Conservation (phyloP, 2,797 vertebrate species). For the Oceanodroma leucorhoa region DNA sequence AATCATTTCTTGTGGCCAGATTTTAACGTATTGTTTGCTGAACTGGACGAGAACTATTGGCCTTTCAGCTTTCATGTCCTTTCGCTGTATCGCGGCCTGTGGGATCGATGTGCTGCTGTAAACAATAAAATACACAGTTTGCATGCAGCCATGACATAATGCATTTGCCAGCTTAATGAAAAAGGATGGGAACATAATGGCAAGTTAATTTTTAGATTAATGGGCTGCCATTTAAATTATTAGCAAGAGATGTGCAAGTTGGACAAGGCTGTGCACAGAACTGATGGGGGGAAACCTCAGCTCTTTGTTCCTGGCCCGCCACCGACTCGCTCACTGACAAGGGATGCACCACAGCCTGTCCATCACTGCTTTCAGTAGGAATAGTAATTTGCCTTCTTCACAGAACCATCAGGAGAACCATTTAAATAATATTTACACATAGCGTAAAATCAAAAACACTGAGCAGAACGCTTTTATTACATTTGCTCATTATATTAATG, state of each 20-base stretch:
- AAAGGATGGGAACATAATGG: not conserved
- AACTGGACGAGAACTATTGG: not conserved
- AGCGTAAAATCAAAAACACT: not conserved
- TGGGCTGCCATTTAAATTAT: not conserved
- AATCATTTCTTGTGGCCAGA: not conserved
- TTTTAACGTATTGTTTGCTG: not conserved
- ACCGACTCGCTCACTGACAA: rapidly evolving
- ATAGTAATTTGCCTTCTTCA: not conserved
- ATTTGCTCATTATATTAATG: rapidly evolving
- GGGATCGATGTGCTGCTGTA: not conserved
- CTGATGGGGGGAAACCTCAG: rapidly evolving
- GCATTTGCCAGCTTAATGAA: not conserved
- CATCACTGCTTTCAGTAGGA: not conserved
- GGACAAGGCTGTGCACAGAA: not conserved
- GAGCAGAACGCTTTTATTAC: not conserved
- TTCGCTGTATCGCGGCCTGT: not conserved
- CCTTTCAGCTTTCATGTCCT: not conserved
- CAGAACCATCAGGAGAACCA: not conserved
- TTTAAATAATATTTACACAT: not conserved
- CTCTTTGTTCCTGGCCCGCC: not conserved
- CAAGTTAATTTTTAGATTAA: conserved; percentile 9
- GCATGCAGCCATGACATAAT: not conserved
- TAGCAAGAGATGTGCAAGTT: not conserved
- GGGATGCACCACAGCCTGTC: not conserved
- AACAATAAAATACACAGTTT: not conserved